These are phyloP conservation scores for Theristus sp. DNA, from an alignment of 2,888 invertebrate species.

Conservation along the genomic window DNA sequence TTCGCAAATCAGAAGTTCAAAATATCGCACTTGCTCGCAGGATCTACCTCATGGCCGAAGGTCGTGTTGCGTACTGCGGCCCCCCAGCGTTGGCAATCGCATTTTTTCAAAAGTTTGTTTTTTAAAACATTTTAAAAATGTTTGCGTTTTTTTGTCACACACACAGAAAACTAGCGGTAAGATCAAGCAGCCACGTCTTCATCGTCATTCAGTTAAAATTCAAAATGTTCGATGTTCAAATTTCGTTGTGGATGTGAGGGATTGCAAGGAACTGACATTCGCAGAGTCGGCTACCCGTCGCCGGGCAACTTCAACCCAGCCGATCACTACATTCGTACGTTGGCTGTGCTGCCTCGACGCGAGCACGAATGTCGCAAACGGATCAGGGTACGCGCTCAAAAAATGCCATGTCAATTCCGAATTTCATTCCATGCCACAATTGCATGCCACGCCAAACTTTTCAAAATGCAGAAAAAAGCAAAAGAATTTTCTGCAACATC, in stretches of 20 bases:
- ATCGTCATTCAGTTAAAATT: neutral
- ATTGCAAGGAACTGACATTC: too few relatives aligned
- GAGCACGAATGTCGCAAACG: conserved; percentile 55
- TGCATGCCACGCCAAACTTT: too few relatives aligned
- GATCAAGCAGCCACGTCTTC: neutral
- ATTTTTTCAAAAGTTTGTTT: conserved; percentile 44
- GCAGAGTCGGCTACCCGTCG: conserved; percentile 13
- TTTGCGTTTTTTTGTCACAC: too few relatives aligned
- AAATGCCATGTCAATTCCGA: too few relatives aligned
- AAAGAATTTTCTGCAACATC: too few relatives aligned
- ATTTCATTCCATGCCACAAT: too few relatives aligned
- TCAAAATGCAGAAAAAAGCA: too few relatives aligned
- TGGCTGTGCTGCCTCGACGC: conserved; percentile 64
- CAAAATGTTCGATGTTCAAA: too few relatives aligned
- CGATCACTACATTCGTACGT: conserved; percentile 36
- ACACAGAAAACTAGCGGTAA: neutral
- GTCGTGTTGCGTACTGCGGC: conserved; percentile 61
- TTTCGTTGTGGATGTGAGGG: too few relatives aligned
- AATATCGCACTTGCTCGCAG: conserved; percentile 10
- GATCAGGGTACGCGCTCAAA: conserved; percentile 19
- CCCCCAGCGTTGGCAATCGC: conserved; percentile 54
- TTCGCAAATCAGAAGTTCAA: neutral
- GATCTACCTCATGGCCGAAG: conserved; percentile 61
- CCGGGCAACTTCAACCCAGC: conserved; percentile 29
- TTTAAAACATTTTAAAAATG: too few relatives aligned